Percentiles rank a stretch among this genome's conserved stretches.
phyloP scores from a whole-genome alignment of 2,888 invertebrate genomes.

The Sturmia bella region DNA sequence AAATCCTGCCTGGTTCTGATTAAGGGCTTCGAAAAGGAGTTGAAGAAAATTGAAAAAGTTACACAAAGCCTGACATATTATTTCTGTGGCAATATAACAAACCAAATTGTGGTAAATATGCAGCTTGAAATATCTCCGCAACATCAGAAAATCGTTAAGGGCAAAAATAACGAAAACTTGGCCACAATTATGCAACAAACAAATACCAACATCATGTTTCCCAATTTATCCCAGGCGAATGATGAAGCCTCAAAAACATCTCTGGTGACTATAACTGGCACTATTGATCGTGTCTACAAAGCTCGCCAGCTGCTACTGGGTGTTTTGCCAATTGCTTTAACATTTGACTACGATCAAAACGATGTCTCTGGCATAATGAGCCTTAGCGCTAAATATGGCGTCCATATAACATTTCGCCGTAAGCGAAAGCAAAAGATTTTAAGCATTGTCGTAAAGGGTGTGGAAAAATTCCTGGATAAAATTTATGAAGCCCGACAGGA shows the following conservation, averaged over 20 bases:
- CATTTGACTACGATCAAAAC: constrained; percentile 93
- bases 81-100: constrained; percentile 90
- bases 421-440: constrained; percentile 94
- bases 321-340: constrained; percentile 93
- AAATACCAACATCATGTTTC: constrained; percentile 92
- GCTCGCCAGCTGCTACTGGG: constrained; percentile 97
- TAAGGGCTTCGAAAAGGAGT: constrained; percentile 95
- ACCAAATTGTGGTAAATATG: constrained; percentile 93
- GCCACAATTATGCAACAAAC: constrained; percentile 94
- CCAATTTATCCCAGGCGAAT: constrained; percentile 93
- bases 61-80: constrained; percentile 90
- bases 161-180: constrained; percentile 90
- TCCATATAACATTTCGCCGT: constrained; percentile 92
- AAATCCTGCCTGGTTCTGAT: constrained; percentile 93
- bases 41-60: constrained; percentile 93
- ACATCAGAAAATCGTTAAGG: constrained; percentile 94
- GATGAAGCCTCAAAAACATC: constrained; percentile 93
- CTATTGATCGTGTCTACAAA: constrained; percentile 92
- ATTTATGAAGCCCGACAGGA: constrained; percentile 95
- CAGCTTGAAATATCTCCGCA: constrained; percentile 97
- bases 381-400: constrained; percentile 91
- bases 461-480: constrained; percentile 92
- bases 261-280: constrained; percentile 94
- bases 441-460: constrained; percentile 94
- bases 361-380: constrained; percentile 85